Percentiles rank a stretch among this genome's conserved stretches.
Conservation (phyloP, 2,113 vertebrate species). For the Lophotis ruficrista region DNA sequence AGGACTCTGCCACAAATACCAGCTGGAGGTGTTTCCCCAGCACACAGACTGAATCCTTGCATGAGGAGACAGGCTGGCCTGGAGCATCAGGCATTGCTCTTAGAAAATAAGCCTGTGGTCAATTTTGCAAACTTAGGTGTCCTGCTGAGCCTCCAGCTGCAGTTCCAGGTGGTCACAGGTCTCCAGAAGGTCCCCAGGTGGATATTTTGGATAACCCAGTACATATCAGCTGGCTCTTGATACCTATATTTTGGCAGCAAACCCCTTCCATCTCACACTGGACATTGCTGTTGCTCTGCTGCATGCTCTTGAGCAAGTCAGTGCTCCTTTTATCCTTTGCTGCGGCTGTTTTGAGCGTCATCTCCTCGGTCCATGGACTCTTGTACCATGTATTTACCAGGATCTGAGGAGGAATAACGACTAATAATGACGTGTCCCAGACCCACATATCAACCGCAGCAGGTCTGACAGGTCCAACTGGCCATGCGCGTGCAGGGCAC, state of each 20-base stretch:
- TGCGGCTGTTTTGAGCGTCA: neutral
- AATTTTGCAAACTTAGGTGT: neutral
- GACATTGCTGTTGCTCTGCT: neutral
- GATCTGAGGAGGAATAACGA: neutral
- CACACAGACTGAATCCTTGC: accelerated
- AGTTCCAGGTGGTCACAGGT: neutral
- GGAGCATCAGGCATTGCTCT: neutral
- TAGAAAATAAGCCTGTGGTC: neutral
- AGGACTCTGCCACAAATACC: neutral
- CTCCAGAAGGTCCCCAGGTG: neutral
- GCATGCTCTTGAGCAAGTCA: neutral
- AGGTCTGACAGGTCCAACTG: conserved; percentile 51
- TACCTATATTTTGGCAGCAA: neutral
- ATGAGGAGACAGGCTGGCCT: neutral
- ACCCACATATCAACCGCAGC: neutral
- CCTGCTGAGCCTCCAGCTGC: neutral
- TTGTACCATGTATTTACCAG: neutral
- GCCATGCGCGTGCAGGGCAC: neutral
- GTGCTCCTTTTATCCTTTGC: conserved; percentile 16
- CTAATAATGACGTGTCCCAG: neutral
- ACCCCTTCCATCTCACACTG: neutral
- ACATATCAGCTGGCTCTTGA: neutral
- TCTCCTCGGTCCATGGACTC: neutral
- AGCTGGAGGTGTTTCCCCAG: neutral
- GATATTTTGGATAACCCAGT: neutral